Percentiles rank a stretch among this genome's conserved stretches.
Evolutionary conservation across 2,797 vertebrate species (phyloP).

Genomic region (Capromys pilorides): DNA sequence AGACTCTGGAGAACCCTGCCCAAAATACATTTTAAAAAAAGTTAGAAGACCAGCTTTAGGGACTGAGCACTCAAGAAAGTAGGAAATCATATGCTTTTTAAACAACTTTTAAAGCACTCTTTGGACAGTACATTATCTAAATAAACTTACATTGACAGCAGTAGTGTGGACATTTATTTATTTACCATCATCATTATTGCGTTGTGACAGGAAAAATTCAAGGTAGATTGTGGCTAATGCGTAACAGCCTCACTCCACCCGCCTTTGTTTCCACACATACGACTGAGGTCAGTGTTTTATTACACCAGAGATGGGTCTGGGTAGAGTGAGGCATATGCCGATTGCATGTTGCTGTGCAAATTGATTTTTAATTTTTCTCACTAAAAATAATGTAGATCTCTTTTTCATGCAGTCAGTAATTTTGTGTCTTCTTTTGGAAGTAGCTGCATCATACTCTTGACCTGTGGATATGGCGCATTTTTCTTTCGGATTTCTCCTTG

Average conservation of each 20-base stretch:
- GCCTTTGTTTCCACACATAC: not conserved
- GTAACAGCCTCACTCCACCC: not conserved
- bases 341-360: not conserved
- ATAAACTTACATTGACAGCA: not conserved
- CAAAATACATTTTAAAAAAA: not conserved
- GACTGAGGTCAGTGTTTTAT: not conserved
- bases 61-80: not conserved
- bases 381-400: not conserved
- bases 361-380: not conserved
- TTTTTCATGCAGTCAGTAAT: not conserved
- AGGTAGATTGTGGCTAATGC: not conserved
- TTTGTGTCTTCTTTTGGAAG: not conserved
- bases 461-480: not conserved
- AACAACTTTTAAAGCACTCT: not conserved
- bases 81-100: not conserved
- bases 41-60: not conserved
- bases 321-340: not conserved
- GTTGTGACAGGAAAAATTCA: not conserved
- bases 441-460: not conserved
- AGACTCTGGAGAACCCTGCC: too few relatives aligned
- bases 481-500: not conserved
- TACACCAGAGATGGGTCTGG: not conserved
- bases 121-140: not conserved
- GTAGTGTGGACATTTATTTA: not conserved
- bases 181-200: not conserved